phyloP scores from a whole-genome alignment of 2,797 vertebrate species.

The Sphenodon punctatus region DNA sequence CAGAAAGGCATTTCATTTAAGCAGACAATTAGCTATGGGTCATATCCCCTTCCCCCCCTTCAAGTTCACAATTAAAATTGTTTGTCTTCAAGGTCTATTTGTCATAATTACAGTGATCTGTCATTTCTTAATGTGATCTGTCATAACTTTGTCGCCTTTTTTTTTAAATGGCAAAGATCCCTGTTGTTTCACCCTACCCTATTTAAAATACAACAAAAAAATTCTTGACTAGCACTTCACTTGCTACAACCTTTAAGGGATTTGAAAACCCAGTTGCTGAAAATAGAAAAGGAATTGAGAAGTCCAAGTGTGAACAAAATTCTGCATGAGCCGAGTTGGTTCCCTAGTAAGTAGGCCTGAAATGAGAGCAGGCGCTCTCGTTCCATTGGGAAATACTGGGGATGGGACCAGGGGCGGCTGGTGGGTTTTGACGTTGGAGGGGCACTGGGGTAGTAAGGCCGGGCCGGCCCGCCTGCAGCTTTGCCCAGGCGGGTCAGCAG shows the following conservation, averaged over 20 bases:
- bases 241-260: neutral
- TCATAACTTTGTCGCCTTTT: slow-evolving; percentile 31
- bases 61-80: slow-evolving; percentile 57
- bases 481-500: too few relatives aligned
- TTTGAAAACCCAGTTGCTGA: neutral
- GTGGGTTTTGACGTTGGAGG: too few relatives aligned
- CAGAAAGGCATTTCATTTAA: slow-evolving; percentile 46
- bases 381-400: too few relatives aligned
- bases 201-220: neutral
- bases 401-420: too few relatives aligned
- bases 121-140: slow-evolving; percentile 54
- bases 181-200: neutral
- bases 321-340: too few relatives aligned
- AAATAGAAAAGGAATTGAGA: neutral
- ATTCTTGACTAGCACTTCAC: neutral
- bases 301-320: neutral
- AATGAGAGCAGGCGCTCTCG: too few relatives aligned
- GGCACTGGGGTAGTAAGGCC: too few relatives aligned
- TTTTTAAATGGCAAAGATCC: neutral
- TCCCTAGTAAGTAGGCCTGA: too few relatives aligned
- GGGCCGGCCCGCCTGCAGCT: too few relatives aligned
- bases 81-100: slow-evolving; percentile 62
- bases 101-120: slow-evolving; percentile 52
- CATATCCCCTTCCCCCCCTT: slow-evolving; percentile 13
- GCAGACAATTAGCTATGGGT: slow-evolving; percentile 62